Conservation (phyloP, 2,888 invertebrate species). For the Gibbula magus region DNA sequence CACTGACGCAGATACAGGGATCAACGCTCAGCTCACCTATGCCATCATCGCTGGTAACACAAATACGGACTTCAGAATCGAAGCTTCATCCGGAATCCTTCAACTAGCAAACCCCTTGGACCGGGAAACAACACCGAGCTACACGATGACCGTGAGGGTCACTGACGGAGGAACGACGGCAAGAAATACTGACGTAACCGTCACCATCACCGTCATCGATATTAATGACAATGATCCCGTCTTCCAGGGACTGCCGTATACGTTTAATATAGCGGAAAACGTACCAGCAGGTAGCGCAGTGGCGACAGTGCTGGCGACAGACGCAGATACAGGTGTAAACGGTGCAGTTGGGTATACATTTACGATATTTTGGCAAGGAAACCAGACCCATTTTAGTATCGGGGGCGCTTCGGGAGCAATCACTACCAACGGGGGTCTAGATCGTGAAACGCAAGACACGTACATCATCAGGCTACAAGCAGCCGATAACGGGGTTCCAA, state of each 20-base stretch:
- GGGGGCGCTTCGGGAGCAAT: slow-evolving; percentile 48
- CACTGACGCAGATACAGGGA: slow-evolving; percentile 58
- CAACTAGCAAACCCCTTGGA: slow-evolving; percentile 56
- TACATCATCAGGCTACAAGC: slow-evolving; percentile 54
- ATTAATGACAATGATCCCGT: slow-evolving; percentile 62
- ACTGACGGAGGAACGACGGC: slow-evolving; percentile 48
- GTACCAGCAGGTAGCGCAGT: slow-evolving; percentile 47
- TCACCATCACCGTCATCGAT: slow-evolving; percentile 57
- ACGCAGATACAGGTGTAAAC: slow-evolving; percentile 58
- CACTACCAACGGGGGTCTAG: slow-evolving; percentile 43
- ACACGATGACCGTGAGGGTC: slow-evolving; percentile 50
- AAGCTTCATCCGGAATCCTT: slow-evolving; percentile 25
- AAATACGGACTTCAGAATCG: slow-evolving; percentile 56
- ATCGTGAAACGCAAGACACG: slow-evolving; percentile 50
- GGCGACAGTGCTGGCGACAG: slow-evolving; percentile 53
- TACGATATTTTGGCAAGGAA: slow-evolving; percentile 43
- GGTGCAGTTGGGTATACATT: slow-evolving; percentile 45
- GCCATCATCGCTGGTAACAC: slow-evolving; percentile 59
- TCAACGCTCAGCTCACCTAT: slow-evolving; percentile 54
- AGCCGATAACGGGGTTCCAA: slow-evolving; percentile 54
- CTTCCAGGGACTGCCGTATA: slow-evolving; percentile 52
- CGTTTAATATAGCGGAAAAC: slow-evolving; percentile 57
- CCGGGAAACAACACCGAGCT: slow-evolving; percentile 57
- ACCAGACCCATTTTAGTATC: slow-evolving; percentile 47
- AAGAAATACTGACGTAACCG: slow-evolving; percentile 42